These are phyloP conservation scores for Stercorarius parasiticus DNA, from an alignment of 2,113 vertebrate species.

Conservation along the genomic window DNA sequence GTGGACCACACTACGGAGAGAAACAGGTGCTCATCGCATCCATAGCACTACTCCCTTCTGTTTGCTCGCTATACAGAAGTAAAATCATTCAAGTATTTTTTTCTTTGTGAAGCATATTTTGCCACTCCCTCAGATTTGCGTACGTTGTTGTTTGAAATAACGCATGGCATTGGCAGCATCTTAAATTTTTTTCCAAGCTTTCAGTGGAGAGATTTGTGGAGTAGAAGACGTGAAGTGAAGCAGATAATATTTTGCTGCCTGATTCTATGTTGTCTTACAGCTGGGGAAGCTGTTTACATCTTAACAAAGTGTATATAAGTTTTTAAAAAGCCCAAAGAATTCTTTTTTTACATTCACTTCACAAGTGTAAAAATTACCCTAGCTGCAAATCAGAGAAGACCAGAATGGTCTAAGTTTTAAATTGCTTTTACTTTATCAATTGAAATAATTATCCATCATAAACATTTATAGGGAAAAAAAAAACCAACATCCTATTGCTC, in stretches of 20 bases:
- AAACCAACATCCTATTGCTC: neutral
- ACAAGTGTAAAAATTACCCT: neutral
- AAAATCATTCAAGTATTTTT: neutral
- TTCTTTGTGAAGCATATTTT: neutral
- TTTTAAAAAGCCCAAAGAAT: neutral
- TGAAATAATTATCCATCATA: neutral
- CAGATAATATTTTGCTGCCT: neutral
- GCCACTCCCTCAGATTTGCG: neutral
- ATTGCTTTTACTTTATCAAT: neutral
- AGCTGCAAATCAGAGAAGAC: neutral
- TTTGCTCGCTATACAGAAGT: neutral
- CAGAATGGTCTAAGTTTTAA: neutral
- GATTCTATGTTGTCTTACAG: neutral
- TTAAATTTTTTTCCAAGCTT: neutral
- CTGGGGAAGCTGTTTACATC: neutral
- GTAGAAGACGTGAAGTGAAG: neutral
- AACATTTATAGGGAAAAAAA: neutral
- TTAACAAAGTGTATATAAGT: neutral
- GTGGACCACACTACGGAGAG: neutral
- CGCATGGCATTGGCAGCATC: rapidly evolving
- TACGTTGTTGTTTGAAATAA: neutral
- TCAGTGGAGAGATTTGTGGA: neutral
- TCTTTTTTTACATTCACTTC: neutral
- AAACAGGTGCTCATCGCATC: neutral
- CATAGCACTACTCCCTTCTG: neutral